Evolutionary conservation across 1,140 invertebrate species (phyloP).

Genomic region (Pseudobourletiella spinata): DNA sequence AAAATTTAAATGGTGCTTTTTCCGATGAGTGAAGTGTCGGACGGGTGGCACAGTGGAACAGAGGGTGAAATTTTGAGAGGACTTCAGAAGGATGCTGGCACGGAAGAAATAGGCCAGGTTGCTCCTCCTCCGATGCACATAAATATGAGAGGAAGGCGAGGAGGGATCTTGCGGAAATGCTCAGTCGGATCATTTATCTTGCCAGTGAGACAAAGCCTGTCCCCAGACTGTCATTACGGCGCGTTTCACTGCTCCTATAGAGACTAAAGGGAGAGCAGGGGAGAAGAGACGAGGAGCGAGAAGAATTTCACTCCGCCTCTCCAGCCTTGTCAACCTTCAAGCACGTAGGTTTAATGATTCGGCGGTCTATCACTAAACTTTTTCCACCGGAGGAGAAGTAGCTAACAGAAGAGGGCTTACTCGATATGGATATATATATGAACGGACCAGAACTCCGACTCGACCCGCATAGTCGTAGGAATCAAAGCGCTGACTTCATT

Average conservation of each 20-base stretch:
- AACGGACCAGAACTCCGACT: too few relatives aligned
- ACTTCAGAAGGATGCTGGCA: too few relatives aligned
- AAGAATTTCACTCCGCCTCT: not conserved
- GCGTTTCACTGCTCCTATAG: not conserved
- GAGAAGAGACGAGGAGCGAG: not conserved
- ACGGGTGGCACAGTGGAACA: too few relatives aligned
- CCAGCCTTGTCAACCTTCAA: not conserved
- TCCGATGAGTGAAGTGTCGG: too few relatives aligned
- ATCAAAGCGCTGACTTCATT: too few relatives aligned
- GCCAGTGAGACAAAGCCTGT: not conserved
- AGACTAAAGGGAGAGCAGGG: not conserved
- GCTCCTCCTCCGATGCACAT: too few relatives aligned
- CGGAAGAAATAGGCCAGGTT: too few relatives aligned
- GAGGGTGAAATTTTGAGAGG: too few relatives aligned
- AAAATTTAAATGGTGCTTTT: too few relatives aligned
- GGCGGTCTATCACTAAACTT: not conserved
- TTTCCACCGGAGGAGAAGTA: not conserved
- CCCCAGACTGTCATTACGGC: constrained; percentile 11
- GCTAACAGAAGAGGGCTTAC: not conserved
- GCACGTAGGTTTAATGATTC: not conserved
- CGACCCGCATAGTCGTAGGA: too few relatives aligned
- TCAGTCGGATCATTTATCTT: constrained; percentile 13
- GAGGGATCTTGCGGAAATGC: not conserved
- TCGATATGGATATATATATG: too few relatives aligned
- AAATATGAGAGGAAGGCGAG: not conserved